A percentile compares a stretch with the other conserved stretches of the same genome.
Conservation (phyloP, 2,888 invertebrate species). For the Xylophagus ater region DNA sequence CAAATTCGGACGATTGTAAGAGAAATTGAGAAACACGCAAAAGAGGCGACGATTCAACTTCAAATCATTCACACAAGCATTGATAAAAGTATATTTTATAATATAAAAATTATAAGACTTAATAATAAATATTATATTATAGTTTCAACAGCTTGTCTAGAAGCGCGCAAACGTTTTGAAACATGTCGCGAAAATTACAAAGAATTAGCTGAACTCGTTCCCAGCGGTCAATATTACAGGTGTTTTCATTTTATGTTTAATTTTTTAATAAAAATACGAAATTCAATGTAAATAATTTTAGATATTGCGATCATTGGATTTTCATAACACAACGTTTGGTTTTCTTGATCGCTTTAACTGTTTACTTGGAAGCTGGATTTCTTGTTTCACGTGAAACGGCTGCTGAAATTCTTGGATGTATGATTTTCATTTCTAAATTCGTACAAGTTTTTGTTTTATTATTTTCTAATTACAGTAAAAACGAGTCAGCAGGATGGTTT, state of each 20-base stretch:
- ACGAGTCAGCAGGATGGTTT: slow-evolving; percentile 57
- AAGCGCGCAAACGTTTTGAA: slow-evolving; percentile 54
- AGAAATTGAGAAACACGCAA: slow-evolving; percentile 64
- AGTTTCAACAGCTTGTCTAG: slow-evolving; percentile 52
- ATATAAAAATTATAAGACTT: background rate
- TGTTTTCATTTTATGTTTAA: slow-evolving; percentile 21
- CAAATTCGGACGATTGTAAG: slow-evolving; percentile 19
- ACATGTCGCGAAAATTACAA: slow-evolving; percentile 53
- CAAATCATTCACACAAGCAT: slow-evolving; percentile 73
- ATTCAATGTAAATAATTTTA: slow-evolving; percentile 21
- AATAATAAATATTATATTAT: slow-evolving; percentile 23
- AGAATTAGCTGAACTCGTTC: slow-evolving; percentile 54
- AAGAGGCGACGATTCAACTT: slow-evolving; percentile 66
- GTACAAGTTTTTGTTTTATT: background rate
- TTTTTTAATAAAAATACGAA: background rate
- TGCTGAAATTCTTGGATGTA: slow-evolving; percentile 68
- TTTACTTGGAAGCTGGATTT: slow-evolving; percentile 69
- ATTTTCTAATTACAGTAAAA: slow-evolving; percentile 47
- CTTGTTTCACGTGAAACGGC: slow-evolving; percentile 63
- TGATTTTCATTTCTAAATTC: slow-evolving; percentile 25
- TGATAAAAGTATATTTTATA: slow-evolving; percentile 48
- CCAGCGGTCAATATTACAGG: slow-evolving; percentile 71
- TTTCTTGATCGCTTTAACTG: slow-evolving; percentile 63
- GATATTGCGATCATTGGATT: slow-evolving; percentile 81
- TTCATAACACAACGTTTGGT: slow-evolving; percentile 69